Evolutionary conservation across 2,797 vertebrate species (phyloP).

Genomic region (Streptopelia turtur): DNA sequence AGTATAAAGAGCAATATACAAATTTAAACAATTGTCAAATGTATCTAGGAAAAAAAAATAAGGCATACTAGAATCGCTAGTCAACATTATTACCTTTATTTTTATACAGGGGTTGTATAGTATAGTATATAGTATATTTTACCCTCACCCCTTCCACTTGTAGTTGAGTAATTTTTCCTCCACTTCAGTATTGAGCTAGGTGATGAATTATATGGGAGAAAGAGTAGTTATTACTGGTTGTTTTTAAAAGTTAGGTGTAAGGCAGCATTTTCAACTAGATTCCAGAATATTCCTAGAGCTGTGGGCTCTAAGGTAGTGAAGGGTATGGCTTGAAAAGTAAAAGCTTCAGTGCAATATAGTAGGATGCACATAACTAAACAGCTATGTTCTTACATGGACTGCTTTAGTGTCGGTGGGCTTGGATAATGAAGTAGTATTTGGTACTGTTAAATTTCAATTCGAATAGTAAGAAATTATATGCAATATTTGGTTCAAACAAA

Average conservation of each 20-base stretch:
- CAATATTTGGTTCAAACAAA: not conserved
- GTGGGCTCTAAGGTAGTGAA: not conserved
- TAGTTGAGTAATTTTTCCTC: not conserved
- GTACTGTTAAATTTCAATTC: not conserved
- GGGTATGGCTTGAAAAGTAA: not conserved
- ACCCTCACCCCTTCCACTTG: not conserved
- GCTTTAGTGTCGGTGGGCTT: not conserved
- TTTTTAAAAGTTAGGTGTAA: not conserved
- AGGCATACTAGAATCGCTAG: not conserved
- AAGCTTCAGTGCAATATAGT: not conserved
- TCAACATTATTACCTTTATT: constrained; percentile 1
- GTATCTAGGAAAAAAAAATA: not conserved
- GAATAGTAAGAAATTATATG: not conserved
- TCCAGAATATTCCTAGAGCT: not conserved
- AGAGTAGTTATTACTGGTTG: not conserved
- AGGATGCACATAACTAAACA: not conserved
- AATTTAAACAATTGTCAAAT: not conserved
- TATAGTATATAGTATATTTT: not conserved
- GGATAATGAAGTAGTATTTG: not conserved
- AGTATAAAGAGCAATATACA: not conserved
- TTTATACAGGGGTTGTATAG: not conserved
- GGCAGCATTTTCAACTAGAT: not conserved
- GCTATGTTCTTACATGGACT: not conserved
- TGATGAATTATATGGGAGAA: not conserved
- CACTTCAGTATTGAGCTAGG: not conserved